Base-by-base conservation (phyloP, 23 tunicate species). In the Aplidium turbinatum region DNA sequence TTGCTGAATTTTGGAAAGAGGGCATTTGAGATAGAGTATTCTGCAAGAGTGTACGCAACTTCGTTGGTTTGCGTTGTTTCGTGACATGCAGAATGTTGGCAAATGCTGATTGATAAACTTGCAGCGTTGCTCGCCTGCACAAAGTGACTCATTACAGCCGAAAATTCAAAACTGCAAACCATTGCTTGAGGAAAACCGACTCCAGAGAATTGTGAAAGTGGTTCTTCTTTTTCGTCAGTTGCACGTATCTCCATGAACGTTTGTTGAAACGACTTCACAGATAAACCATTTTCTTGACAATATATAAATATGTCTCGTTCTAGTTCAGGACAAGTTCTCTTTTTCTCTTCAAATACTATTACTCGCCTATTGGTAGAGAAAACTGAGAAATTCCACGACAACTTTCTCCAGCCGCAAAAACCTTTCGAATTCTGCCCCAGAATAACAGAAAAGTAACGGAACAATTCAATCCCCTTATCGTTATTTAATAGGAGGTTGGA, bases 331-430 rank as follows among this genome's bases (percentile, higher is more conserved):
- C 72, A 65, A 11, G 28, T 50, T 6, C 25, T 38, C 27, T 35
- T 2, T 9, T 4, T 3, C 38, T 65, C 28, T 38, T 36, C 28
- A 7, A 65, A 35, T 7, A 30, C 48, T 2, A 65, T 38, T 35
- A 65, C 72, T 18, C 50, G 36, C 38, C 23, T 25, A 65, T 65
- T 23, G 7, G 72, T 35, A 6, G 31, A 65, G 9, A 11, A 4
- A 25, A 65, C 16, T 18, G 36, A 27, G 6, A 65, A 65, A 6
- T 65, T 65, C 72, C 72, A 65, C 18, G 72, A 65, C 5, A 65
- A 19, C 22, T 65, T 29, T 19, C 7, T 38, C 72, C 72, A 65
- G 3, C 72, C 72, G 26, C 72, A 65, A 2, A 35, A 4, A 54
- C n/a, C n/a, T n/a, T n/a, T n/a, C n/a, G n/a, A n/a, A n/a, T n/a